phyloP scores from a whole-genome alignment of 2,888 invertebrate species.

The Dolichopus griseipennis region DNA sequence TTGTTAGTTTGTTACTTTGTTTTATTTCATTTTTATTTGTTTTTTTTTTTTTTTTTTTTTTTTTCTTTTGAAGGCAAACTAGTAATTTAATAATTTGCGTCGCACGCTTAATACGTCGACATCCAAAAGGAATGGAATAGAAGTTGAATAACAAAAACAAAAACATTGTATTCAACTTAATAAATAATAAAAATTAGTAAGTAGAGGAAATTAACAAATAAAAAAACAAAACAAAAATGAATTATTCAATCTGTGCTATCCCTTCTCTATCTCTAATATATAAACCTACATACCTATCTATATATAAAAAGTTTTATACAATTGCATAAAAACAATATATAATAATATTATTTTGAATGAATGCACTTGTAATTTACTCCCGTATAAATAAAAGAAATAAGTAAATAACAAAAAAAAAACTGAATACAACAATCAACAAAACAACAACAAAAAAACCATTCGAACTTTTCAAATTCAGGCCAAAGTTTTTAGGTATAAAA shows the following conservation, averaged over 20 bases:
- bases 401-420: too few relatives aligned
- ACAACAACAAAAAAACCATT: background rate
- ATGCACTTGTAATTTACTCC: too few relatives aligned
- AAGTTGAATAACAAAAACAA: background rate
- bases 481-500: background rate
- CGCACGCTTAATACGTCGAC: background rate
- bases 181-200: too few relatives aligned
- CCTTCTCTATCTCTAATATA: background rate
- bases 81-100: background rate
- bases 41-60: too few relatives aligned
- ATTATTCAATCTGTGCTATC: background rate
- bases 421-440: background rate
- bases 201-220: background rate
- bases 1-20: too few relatives aligned
- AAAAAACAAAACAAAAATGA: background rate
- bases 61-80: background rate
- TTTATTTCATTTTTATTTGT: too few relatives aligned
- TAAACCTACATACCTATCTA: too few relatives aligned
- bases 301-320: too few relatives aligned
- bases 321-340: too few relatives aligned
- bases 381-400: too few relatives aligned
- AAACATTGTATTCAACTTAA: background rate
- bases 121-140: background rate
- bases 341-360: too few relatives aligned
- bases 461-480: background rate